Conservation (phyloP, 2,888 invertebrate species). For the Orchestes rusci region DNA sequence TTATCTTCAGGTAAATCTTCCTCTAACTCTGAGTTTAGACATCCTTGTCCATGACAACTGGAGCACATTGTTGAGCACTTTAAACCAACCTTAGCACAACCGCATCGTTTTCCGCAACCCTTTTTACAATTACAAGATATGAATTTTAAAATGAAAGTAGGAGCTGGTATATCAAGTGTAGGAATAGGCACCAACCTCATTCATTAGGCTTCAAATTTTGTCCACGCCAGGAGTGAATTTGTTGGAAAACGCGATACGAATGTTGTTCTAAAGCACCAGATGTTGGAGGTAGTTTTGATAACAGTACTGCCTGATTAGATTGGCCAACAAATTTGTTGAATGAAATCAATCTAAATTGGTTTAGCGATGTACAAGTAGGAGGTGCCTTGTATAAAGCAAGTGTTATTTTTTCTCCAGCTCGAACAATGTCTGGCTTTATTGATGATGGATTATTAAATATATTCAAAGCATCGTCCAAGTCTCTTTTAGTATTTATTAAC, state of each 20-base stretch:
- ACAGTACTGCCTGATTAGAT: conserved; percentile 1
- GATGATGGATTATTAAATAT: too few species aligned
- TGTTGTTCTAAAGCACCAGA: conserved; percentile 8
- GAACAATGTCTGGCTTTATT: too few species aligned
- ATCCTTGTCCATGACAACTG: too few species aligned
- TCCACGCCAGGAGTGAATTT: conserved; percentile 2
- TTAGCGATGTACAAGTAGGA: not conserved
- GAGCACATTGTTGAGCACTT: conserved; percentile 4
- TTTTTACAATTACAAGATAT: conserved; percentile 3
- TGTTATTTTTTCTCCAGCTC: conserved; percentile 3
- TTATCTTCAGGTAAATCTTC: too few species aligned
- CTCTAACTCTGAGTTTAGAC: too few species aligned
- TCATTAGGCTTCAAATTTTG: conserved; percentile 2
- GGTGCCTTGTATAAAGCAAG: conserved; percentile 4
- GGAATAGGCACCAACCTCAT: conserved; percentile 2
- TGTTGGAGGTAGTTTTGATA: conserved; percentile 3
- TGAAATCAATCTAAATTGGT: conserved; percentile 5
- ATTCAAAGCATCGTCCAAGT: too few species aligned
- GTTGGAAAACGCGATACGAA: conserved; percentile 3
- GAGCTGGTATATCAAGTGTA: conserved; percentile 2
- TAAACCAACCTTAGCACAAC: conserved; percentile 3
- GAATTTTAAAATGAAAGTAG: not conserved
- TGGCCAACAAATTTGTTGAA: conserved; percentile 5
- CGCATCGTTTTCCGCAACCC: conserved; percentile 5
- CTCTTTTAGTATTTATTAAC: too few species aligned